Percentiles rank a stretch among this genome's conserved stretches.
Evolutionary conservation across 64 coral and sea anemone genomes (phyloP).

Genomic region (Montipora foliosa): DNA sequence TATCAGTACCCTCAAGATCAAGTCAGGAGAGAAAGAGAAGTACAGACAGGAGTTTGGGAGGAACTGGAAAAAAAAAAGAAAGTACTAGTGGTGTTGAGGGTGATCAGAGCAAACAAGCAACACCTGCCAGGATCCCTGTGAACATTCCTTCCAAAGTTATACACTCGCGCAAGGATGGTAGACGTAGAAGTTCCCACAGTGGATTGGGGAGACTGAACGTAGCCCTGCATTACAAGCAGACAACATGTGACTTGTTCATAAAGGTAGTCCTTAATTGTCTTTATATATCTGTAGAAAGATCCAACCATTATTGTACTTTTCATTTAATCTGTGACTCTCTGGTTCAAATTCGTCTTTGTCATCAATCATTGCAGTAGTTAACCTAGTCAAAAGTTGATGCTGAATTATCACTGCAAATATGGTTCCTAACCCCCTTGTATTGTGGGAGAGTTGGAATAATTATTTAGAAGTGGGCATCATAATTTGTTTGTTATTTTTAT

Average conservation of each 20-base stretch:
- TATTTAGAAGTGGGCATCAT: too few relatives aligned
- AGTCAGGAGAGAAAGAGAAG: slow-evolving; percentile 74
- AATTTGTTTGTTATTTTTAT: not conserved
- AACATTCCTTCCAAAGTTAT: slow-evolving; percentile 96
- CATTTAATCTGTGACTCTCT: not conserved
- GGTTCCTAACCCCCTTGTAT: not conserved
- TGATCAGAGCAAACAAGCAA: slow-evolving; percentile 14
- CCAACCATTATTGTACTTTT: too few relatives aligned
- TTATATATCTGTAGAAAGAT: too few relatives aligned
- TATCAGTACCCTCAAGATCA: slow-evolving; percentile 36
- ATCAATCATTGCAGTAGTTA: not conserved
- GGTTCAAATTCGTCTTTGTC: not conserved
- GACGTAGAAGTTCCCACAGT: slow-evolving; percentile 49
- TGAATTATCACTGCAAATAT: not conserved
- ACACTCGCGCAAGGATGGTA: slow-evolving; percentile 67
- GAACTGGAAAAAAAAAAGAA: slow-evolving; percentile 8
- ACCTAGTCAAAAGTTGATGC: too few relatives aligned
- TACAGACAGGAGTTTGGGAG: slow-evolving; percentile 68
- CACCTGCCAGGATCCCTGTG: slow-evolving; percentile 81
- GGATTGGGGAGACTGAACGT: slow-evolving; percentile 79
- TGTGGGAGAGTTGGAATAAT: too few relatives aligned
- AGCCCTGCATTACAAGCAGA: slow-evolving; percentile 93
- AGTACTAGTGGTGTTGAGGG: not conserved
- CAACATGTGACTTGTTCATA: slow-evolving; percentile 93
- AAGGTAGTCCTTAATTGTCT: slow-evolving; percentile 62